Evolutionary conservation across 53 echinoderm and acorn worm genomes (phyloP).

Genomic region (Echinarachnius parma): DNA sequence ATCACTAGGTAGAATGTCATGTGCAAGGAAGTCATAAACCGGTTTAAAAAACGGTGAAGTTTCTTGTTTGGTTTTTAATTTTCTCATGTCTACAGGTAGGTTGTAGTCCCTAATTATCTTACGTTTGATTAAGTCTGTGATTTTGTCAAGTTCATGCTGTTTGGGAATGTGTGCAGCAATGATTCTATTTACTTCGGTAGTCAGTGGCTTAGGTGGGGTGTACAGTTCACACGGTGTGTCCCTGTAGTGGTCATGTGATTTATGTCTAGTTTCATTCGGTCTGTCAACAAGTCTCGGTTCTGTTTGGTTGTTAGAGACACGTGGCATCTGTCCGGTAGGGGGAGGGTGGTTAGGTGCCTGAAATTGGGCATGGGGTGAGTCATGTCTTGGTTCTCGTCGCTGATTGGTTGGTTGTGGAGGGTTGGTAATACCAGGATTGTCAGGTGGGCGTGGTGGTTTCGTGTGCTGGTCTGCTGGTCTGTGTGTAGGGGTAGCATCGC

Average conservation of each 20-base stretch:
- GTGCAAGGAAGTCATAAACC: slow-evolving; percentile 36
- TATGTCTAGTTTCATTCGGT: background rate
- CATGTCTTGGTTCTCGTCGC: background rate
- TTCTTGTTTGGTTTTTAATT: slow-evolving; percentile 37
- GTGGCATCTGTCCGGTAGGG: background rate
- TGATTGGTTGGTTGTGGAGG: too few species aligned
- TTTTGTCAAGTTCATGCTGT: slow-evolving; percentile 39
- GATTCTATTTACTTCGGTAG: slow-evolving; percentile 25
- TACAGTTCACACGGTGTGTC: slow-evolving; percentile 35
- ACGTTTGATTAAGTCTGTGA: slow-evolving; percentile 31
- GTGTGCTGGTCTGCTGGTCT: too few species aligned
- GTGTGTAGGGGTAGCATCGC: too few species aligned
- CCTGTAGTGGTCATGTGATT: background rate
- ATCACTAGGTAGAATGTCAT: slow-evolving; percentile 46
- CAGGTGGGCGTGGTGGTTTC: too few species aligned
- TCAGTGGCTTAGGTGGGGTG: slow-evolving; percentile 34
- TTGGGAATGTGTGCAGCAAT: slow-evolving; percentile 42
- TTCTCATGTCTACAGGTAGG: slow-evolving; percentile 32
- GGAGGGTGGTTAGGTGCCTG: too few species aligned
- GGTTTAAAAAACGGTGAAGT: slow-evolving; percentile 42
- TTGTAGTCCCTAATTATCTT: slow-evolving; percentile 60
- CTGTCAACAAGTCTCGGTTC: slow-evolving; percentile 44
- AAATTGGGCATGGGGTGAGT: too few species aligned
- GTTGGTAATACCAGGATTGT: too few species aligned
- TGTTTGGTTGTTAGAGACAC: background rate